Percentiles rank a stretch among this genome's conserved stretches.
Evolutionary conservation across 2,888 invertebrate species (phyloP).

Genomic region (Platycnemis pennipes): DNA sequence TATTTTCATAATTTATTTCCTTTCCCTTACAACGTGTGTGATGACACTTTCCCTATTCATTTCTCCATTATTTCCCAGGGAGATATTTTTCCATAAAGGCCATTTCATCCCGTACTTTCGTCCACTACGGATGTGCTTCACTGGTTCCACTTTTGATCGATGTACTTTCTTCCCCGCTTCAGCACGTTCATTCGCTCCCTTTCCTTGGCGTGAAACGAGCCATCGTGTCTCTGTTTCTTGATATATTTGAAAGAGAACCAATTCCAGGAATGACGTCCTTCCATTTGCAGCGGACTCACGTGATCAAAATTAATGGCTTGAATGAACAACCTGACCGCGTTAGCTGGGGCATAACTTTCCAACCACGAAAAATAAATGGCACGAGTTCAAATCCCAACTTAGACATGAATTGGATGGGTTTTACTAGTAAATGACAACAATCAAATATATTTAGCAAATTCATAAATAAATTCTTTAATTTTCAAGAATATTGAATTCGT

Average conservation of each 20-base stretch:
- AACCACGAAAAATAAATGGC: too few relatives aligned
- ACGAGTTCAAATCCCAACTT: too few relatives aligned
- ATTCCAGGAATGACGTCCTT: too few relatives aligned
- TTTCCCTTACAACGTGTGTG: neutral
- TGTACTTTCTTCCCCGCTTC: neutral
- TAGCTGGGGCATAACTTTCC: too few relatives aligned
- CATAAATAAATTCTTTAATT: too few relatives aligned
- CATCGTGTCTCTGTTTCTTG: neutral
- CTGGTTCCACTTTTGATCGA: neutral
- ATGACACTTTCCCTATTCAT: neutral
- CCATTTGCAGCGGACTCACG: too few relatives aligned
- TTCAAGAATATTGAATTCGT: too few relatives aligned
- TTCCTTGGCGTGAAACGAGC: neutral
- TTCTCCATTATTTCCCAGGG: neutral
- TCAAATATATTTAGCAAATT: too few relatives aligned
- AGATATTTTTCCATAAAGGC: neutral
- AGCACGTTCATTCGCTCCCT: neutral
- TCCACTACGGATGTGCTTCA: neutral
- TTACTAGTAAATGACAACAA: too few relatives aligned
- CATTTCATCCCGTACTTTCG: neutral
- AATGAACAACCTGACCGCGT: too few relatives aligned
- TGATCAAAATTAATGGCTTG: too few relatives aligned
- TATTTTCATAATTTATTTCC: neutral
- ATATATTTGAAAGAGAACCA: neutral
- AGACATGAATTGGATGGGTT: too few relatives aligned